Percentiles rank a stretch among this genome's conserved stretches.
Conservation (phyloP, 2,888 invertebrate genomes). For the Limenitis camilla region DNA sequence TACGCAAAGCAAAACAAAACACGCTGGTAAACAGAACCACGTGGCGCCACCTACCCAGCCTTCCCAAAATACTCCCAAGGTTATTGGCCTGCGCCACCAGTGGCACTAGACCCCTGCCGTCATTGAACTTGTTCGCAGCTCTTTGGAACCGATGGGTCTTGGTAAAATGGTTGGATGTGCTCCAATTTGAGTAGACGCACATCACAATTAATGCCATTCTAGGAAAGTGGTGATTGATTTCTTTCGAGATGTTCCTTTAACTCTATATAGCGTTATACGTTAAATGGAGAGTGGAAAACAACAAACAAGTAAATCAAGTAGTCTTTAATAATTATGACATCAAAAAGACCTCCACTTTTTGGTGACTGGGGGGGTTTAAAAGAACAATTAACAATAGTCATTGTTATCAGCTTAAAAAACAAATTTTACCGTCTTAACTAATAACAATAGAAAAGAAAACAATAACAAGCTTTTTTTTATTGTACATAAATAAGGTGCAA, state of each 20-base stretch:
- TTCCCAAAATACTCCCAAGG: constrained; percentile 5
- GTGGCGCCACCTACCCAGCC: constrained; percentile 1
- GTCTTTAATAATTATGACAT: too few species aligned
- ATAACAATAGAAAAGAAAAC: too few species aligned
- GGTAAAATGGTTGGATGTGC: constrained; percentile 1
- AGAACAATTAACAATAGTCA: too few species aligned
- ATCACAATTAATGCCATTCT: constrained; percentile 9
- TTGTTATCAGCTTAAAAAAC: too few species aligned
- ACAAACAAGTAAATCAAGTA: too few species aligned
- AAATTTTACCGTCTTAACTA: too few species aligned
- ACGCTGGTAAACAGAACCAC: constrained; percentile 7
- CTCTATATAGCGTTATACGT: too few species aligned
- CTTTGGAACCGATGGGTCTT: neutral
- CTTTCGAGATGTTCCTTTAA: neutral
- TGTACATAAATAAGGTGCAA: too few species aligned
- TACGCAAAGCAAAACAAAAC: constrained; percentile 1
- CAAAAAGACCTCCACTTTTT: too few species aligned
- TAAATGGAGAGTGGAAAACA: too few species aligned
- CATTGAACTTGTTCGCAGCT: neutral
- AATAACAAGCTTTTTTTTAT: too few species aligned
- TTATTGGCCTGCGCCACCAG: constrained; percentile 8
- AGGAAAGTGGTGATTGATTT: constrained; percentile 3
- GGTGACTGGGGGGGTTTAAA: too few species aligned
- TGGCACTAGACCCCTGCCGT: neutral
- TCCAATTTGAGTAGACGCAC: constrained; percentile 6